Base-by-base conservation (phyloP, 2,888 invertebrate species). In the Archips xylosteana region DNA sequence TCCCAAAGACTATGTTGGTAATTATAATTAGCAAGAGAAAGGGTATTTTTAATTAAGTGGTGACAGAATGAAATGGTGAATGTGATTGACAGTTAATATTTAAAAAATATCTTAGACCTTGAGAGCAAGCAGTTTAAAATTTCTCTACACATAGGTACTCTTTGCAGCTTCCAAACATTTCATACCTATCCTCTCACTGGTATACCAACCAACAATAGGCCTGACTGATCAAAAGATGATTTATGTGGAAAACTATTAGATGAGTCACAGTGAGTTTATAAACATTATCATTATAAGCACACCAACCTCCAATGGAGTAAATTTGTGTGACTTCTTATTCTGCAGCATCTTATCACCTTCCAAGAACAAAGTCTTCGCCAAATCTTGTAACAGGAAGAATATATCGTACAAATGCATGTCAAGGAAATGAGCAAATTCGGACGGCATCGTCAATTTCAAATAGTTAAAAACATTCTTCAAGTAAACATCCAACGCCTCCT, bases 321-420 rank as follows among this genome's bases (percentile, higher is more conserved):
- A 96, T 75, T 95, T 95, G 84, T 97, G 96, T 80, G 95, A 91
- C 82, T 95, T 95, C 73, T 95, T 94, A 86, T 95, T 95, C 82
- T 95, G 94, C 75, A 97, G 89, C 70, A 97, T 83, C 51, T 94
- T 92, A 84, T 98, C 97, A 12, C 97, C 98, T 89, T 96, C 96
- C 76, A 96, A 95, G 88, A 96, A 97, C 81, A 98, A 96, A 77
- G 96, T 96, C 79, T 97, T 95, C 0, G 99, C 98, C 86, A 99
- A 94, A 84, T 96, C 96, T 92, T 98, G 97, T 15, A 98, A 92
- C 78, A 99, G 91, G 85, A 97, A 98, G 83, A 97, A 97, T 79
- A 98, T 97, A 89, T 99, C 99, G 91, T 98, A 99, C 81, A 97
- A 92, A 86, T 98, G 97, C 81, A 99, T 97, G 84, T 98, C 96